Base-by-base conservation (phyloP, 2,113 vertebrate genomes). In the Sisor rabdophorus region DNA sequence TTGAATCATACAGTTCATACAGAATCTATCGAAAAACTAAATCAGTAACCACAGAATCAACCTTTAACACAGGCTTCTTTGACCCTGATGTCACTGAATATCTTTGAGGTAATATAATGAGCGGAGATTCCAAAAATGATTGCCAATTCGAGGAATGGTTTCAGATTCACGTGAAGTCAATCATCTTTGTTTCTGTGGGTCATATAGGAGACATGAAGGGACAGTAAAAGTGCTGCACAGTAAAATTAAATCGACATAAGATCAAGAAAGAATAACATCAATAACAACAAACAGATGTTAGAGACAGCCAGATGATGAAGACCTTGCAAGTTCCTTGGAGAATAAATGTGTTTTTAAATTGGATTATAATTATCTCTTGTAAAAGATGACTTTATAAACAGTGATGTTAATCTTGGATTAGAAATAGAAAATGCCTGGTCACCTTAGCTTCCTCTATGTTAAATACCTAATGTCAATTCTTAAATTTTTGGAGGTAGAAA, bases 91-190 rank as follows among this genome's bases (percentile, higher is more conserved):
- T 63, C 30, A 36, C 32, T 3, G 20, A 40, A 63, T 12, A 36
- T 17, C 60, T 36, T 3, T 64, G 19, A 64, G 61, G 40, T 47
- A 68, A 68, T 9, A 20, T 67, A n/a, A 65, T 22, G 22, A 17
- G 44, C 40, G 3, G 15, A 68, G 22, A 28, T 17, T n/a, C 47
- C 22, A 30, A 52, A 30, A 19, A 15, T 50, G 40, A 50, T 26
- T 20, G 10, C 48, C 12, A 16, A 16, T 65, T n/a, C n/a, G 19
- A 22, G 61, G 32, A 44, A 2, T 40, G 11, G 11, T 47, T 1
- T 67, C 40, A 48, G 61, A 64, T 44, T 47, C 44, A 67, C 7
- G 40, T 48, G 22, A 67, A 47, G 63, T 67, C 22, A 67, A 40
- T 67, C n/a, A 67, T 6, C 40, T 26, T 67, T 67, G 48, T 26